Percentiles rank a stretch among this genome's conserved stretches.
Evolutionary conservation across 2,797 vertebrate species (phyloP).

Genomic region (Macropodus opercularis): DNA sequence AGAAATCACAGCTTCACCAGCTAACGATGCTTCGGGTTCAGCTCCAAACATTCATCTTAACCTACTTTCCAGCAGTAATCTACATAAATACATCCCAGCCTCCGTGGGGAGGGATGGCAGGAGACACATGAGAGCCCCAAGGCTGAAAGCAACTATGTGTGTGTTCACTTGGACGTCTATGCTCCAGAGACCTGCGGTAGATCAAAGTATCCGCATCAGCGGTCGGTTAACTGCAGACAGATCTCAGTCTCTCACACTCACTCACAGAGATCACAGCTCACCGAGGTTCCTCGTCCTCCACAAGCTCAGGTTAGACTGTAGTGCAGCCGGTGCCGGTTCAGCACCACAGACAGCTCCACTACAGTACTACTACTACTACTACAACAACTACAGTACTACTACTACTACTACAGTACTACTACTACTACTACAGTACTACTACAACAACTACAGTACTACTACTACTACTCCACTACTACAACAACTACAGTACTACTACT

Average conservation of each 20-base stretch:
- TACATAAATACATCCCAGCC: conserved; percentile 74
- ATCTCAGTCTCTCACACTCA: conserved; percentile 36
- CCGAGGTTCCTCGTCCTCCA: conserved; percentile 18
- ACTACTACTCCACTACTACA: too few relatives aligned
- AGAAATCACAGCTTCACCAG: conserved; percentile 32
- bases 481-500: too few relatives aligned
- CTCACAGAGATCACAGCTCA: conserved; percentile 43
- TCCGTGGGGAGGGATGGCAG: conserved; percentile 60
- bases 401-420: too few relatives aligned
- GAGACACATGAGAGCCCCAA: conserved; percentile 74
- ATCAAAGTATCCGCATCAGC: conserved; percentile 43
- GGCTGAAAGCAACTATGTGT: conserved; percentile 47
- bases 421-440: too few relatives aligned
- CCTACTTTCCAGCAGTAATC: conserved; percentile 81
- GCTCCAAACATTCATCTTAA: conserved; percentile 76
- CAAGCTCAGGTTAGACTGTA: conserved; percentile 47
- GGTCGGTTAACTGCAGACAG: conserved; percentile 37
- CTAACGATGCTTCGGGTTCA: conserved; percentile 50
- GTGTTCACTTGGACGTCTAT: conserved; percentile 43
- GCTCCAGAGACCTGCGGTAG: conserved; percentile 32
- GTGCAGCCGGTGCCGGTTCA: conserved; percentile 52
- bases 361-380: too few relatives aligned
- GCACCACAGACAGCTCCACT: conserved; percentile 79
- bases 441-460: too few relatives aligned
- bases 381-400: too few relatives aligned